Conservation (phyloP, 2,113 vertebrate genomes). For the Hippocampus zosterae region DNA sequence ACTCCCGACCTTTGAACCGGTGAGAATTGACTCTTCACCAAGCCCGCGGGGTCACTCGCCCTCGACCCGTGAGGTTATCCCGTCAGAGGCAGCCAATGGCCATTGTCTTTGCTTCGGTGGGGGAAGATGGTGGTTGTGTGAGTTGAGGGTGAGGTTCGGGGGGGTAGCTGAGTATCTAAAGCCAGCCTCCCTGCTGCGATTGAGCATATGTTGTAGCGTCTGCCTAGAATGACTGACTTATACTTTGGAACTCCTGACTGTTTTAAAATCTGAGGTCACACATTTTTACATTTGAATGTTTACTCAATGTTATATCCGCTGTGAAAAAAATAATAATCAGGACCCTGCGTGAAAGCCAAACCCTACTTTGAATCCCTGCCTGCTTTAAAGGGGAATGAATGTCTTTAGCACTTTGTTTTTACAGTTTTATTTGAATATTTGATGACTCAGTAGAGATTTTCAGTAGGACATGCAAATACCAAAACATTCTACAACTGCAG, state of each 20-base stretch:
- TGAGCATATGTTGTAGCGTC: constrained; percentile 58
- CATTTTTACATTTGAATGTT: too few species aligned
- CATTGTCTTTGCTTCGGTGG: constrained; percentile 38
- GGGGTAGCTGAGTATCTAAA: constrained; percentile 45
- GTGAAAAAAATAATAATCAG: too few species aligned
- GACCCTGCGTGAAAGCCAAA: too few species aligned
- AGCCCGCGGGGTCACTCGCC: constrained; percentile 63
- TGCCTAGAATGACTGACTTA: constrained; percentile 44
- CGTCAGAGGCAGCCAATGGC: constrained; percentile 62
- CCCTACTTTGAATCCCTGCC: too few species aligned
- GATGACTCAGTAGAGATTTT: too few species aligned
- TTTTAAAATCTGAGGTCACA: too few species aligned
- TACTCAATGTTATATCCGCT: too few species aligned
- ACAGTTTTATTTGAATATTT: too few species aligned
- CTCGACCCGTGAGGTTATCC: constrained; percentile 54
- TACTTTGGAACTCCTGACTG: constrained; percentile 9
- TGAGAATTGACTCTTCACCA: constrained; percentile 71
- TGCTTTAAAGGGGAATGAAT: too few species aligned
- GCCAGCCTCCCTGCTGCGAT: constrained; percentile 53
- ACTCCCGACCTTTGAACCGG: constrained; percentile 57
- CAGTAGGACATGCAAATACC: too few species aligned
- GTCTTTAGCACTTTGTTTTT: too few species aligned
- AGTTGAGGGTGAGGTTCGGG: constrained; percentile 15
- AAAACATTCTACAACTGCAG: too few species aligned
- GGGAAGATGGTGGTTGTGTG: constrained; percentile 15